Evolutionary conservation across 2,888 invertebrate genomes (phyloP).

Genomic region (Eilema griseolum): DNA sequence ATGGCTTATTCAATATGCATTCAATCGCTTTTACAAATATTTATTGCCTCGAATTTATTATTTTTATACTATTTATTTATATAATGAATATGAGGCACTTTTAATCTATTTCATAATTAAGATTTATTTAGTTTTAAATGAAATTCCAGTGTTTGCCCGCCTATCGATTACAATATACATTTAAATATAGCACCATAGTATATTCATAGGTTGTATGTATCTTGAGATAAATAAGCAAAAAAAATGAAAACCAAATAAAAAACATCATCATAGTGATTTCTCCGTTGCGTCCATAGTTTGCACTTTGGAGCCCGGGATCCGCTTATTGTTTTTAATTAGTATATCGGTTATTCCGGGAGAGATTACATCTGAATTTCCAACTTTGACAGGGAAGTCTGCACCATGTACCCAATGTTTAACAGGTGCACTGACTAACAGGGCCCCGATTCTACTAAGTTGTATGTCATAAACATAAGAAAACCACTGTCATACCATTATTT

Average conservation of each 20-base stretch:
- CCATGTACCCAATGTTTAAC: too few species aligned
- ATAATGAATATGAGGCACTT: conserved; percentile 14
- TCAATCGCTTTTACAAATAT: conserved; percentile 16
- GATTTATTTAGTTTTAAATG: conserved; percentile 34
- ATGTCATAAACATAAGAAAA: too few species aligned
- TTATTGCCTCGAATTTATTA: conserved; percentile 20
- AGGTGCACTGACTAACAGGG: too few species aligned
- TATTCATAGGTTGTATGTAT: conserved; percentile 38
- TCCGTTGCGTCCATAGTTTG: too few species aligned
- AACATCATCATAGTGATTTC: too few species aligned
- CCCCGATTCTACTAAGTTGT: too few species aligned
- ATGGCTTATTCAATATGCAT: conserved; percentile 22
- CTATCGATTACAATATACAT: conserved; percentile 48
- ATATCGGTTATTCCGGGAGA: too few species aligned
- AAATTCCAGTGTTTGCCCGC: conserved; percentile 58
- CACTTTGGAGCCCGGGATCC: too few species aligned
- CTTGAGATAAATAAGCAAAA: conserved; percentile 14
- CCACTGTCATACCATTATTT: too few species aligned
- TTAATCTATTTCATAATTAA: conserved; percentile 26
- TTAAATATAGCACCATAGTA: conserved; percentile 27
- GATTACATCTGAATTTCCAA: too few species aligned
- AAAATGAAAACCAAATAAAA: background rate
- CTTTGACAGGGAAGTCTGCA: too few species aligned
- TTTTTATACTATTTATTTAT: conserved; percentile 28
- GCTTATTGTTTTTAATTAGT: background rate